These are phyloP conservation scores for Nannoperca australis DNA, from an alignment of 2,797 vertebrate species.

Conservation along the genomic window DNA sequence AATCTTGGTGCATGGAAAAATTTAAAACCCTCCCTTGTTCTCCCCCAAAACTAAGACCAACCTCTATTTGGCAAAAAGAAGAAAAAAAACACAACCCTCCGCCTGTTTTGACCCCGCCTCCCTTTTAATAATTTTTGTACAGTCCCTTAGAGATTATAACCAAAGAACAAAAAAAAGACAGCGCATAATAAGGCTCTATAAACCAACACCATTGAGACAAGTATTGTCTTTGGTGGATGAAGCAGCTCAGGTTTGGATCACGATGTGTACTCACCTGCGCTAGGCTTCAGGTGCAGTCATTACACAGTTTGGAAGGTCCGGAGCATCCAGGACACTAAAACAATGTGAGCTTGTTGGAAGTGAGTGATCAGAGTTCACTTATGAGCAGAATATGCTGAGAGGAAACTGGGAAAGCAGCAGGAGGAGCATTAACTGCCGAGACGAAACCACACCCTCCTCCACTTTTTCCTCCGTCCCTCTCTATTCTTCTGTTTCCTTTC, in stretches of 20 bases:
- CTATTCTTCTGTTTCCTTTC: background rate
- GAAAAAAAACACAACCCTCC: background rate
- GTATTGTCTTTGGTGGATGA: background rate
- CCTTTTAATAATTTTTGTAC: background rate
- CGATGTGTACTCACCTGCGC: slow-evolving; percentile 40
- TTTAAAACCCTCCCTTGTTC: background rate
- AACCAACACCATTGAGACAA: background rate
- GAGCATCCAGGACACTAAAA: background rate
- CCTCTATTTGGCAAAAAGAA: background rate
- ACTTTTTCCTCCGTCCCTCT: background rate
- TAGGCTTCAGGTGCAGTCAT: slow-evolving; percentile 26
- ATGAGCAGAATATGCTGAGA: background rate
- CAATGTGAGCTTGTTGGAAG: no score
- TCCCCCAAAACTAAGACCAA: background rate
- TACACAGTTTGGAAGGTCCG: background rate
- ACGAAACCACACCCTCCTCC: slow-evolving; percentile 23
- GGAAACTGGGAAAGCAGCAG: slow-evolving; percentile 1
- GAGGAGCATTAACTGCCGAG: background rate
- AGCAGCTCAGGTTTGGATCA: background rate
- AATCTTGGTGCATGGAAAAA: background rate
- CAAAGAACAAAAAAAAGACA: background rate
- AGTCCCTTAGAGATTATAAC: background rate
- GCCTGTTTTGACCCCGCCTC: background rate
- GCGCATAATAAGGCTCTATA: background rate
- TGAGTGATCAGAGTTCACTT: background rate